Conservation (phyloP, 92 coral and sea anemone species). For the Parazoanthus darwini region DNA sequence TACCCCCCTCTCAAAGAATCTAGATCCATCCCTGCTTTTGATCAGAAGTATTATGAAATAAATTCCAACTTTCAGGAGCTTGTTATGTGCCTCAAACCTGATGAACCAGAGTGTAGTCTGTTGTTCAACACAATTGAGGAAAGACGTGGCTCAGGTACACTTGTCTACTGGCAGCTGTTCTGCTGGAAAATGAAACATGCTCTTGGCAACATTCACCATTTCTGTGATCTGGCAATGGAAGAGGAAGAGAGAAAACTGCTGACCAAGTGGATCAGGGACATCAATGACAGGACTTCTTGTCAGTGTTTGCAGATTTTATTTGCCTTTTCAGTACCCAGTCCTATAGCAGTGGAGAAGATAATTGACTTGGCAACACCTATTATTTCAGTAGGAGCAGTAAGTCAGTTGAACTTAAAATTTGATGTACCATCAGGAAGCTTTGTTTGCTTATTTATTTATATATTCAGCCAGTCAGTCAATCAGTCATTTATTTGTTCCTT, state of each 20-base stretch:
- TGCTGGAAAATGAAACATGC: constrained; percentile 80
- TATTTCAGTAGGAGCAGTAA: constrained; percentile 92
- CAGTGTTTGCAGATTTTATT: constrained; percentile 84
- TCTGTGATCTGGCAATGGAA: constrained; percentile 66
- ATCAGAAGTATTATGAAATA: no score
- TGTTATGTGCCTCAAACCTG: background rate
- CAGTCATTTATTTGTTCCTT: no score
- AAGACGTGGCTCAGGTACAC: constrained; percentile 49
- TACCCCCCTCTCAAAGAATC: no score
- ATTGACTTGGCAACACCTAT: constrained; percentile 51
- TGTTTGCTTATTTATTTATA: no score
- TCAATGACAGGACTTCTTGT: constrained; percentile 79
- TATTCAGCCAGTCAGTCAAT: no score
- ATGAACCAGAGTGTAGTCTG: background rate
- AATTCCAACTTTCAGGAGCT: background rate
- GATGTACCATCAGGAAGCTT: no score
- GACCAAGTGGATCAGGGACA: constrained; percentile 78
- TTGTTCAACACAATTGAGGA: constrained; percentile 43
- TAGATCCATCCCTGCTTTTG: no score
- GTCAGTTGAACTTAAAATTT: constrained; percentile 28
- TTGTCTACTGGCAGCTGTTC: constrained; percentile 70
- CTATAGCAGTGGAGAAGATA: constrained; percentile 69
- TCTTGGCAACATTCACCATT: constrained; percentile 65
- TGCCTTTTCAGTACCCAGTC: constrained; percentile 79
- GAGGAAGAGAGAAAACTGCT: constrained; percentile 52